Percentiles rank a stretch among this genome's conserved stretches.
Conservation (phyloP, 1,140 invertebrate species). For the Drosophila busckii region DNA sequence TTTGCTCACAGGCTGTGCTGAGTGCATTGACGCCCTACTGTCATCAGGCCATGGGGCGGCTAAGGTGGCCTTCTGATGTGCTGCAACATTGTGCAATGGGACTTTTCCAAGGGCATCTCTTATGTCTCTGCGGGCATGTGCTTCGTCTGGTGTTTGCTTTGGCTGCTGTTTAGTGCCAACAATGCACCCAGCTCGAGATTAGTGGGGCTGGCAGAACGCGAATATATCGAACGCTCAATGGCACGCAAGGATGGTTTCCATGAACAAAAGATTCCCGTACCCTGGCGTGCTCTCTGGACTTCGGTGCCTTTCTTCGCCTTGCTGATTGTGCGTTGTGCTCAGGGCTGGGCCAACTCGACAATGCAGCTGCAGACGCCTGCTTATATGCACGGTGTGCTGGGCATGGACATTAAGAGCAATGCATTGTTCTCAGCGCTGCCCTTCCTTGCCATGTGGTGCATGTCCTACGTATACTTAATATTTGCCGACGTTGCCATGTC, state of each 20-base stretch:
- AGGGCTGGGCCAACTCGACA: conserved; percentile 96
- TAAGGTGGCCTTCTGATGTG: conserved; percentile 82
- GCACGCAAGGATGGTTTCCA: conserved; percentile 55
- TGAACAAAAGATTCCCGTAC: conserved; percentile 75
- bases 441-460: conserved; percentile 85
- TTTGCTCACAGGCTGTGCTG: conserved; percentile 72
- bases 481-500: conserved; percentile 39
- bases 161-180: conserved; percentile 83
- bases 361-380: conserved; percentile 92
- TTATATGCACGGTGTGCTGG: conserved; percentile 82
- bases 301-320: conserved; percentile 91
- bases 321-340: conserved; percentile 89
- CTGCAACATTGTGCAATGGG: conserved; percentile 88
- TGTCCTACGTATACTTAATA: conserved; percentile 82
- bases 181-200: conserved; percentile 82
- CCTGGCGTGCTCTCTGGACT: conserved; percentile 88
- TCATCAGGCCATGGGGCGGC: conserved; percentile 69
- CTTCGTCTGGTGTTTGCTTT: conserved; percentile 82
- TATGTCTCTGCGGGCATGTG: conserved; percentile 85
- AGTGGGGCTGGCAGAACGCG: conserved; percentile 82
- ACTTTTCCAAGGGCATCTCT: conserved; percentile 87
- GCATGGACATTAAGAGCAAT: conserved; percentile 87
- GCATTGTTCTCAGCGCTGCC: conserved; percentile 87
- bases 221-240: conserved; percentile 81
- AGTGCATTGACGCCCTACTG: conserved; percentile 79